Evolutionary conservation across 2,797 vertebrate species (phyloP), one percentile per base, ranked within the genome.

Genomic region (Chelonia mydas): DNA sequence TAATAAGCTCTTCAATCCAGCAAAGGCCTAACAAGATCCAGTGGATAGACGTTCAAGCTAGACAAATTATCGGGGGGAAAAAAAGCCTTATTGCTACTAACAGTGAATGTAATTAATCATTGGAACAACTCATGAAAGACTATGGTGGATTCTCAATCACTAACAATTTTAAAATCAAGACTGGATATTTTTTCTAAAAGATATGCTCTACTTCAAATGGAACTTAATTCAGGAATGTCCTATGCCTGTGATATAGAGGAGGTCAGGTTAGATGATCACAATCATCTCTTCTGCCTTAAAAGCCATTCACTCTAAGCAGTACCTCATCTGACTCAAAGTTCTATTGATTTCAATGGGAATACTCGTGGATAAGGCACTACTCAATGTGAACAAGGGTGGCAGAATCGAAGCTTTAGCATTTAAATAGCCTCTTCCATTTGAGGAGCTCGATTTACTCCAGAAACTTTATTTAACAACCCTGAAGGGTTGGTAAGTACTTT

Each of bases 401-500:
- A 49, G 50, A 50, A 37, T 11, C 2, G 0, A 6, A n/a, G 90
- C 93, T 94, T 57, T 88, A 90, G 85, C 3, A 15, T 15, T 72
- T 88, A 23, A 31, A 23, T 23, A 27, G 19, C 16, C 11, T n/a
- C 13, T 45, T 77, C 50, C 86, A 83, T 57, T 83, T 83, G 41
- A 88, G 89, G 25, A 51, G 89, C 80, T 59, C 59, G 57, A 59
- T 59, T 31, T 57, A 57, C 25, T 85, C 81, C 72, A 94, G 89
- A 87, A 89, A 17, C 47, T 65, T 90, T 86, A 72, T 21, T 93
- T 79, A 49, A 61, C 88, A 49, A n/a, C 61, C 5, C 45, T 81
- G 83, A 68, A 84, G 23, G 89, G 91, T 86, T 93, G 13, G 5
- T 81, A 87, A 83, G 79, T 90, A 17, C 41, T 95, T 96, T 94